Base-by-base conservation (phyloP, 2,113 vertebrate genomes). In the Brevimyrus niger region DNA sequence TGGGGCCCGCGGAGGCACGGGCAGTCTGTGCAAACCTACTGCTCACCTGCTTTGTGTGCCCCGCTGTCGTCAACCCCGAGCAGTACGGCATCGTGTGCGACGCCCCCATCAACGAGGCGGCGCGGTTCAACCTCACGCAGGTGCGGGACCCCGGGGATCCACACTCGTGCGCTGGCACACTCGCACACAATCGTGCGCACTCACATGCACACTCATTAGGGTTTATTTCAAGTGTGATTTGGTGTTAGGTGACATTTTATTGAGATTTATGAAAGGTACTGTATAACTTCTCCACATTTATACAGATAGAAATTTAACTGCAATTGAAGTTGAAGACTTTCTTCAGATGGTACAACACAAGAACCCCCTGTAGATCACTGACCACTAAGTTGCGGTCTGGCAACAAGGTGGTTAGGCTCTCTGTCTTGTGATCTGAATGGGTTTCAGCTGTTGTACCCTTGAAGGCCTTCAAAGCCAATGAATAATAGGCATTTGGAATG, bases 81-180 rank as follows among this genome's bases (percentile, higher is more conserved):
- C 98, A 99, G 93, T 99, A 99, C 0, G 98, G 98, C 51, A 99
- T 99, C 38, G 99, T 99, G 92, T 99, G 98, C 1, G 98, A 99
- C 9, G 98, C 98, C 80, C 98, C 98, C 47, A 99, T 99, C 93
- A 99, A 99, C 31, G 98, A 99, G 91, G 98, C 99, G 92, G 98
- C 98, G 47, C 96, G 98, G 89, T 99, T 99, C 92, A 99, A 99
- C 90, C 94, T 99, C 89, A 99, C 99, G 98, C 98, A 99, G 98
- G 98, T 97, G 94, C 3, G 82, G 92, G 15, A 11, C 15, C 73
- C 73, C 17, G 2, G 31, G 17, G 15, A 42, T 31, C n/a, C 61
- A 69, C 61, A 4, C 61, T 31, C 61, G 0, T n/a, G 11, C 61
- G 2, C 7, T 27, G 1, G 0, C 55, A 23, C 55, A 58, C 55